phyloP scores from a whole-genome alignment of 2,888 invertebrate genomes.

The Athalia rosae region DNA sequence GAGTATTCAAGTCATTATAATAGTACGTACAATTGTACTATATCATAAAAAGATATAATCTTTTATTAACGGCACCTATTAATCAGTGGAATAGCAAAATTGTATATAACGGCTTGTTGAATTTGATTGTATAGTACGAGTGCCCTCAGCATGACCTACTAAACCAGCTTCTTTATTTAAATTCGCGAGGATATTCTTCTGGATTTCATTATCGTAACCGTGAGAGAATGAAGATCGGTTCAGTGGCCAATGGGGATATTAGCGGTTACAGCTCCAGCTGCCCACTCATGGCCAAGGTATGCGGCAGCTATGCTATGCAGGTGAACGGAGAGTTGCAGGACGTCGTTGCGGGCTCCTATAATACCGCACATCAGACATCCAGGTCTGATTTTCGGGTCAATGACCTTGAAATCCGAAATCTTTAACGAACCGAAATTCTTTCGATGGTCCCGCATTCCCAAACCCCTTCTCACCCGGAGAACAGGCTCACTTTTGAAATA shows the following conservation, averaged over 20 bases:
- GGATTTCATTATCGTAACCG: background rate
- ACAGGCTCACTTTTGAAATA: background rate
- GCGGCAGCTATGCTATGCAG: slow-evolving; percentile 38
- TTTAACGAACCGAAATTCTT: slow-evolving; percentile 17
- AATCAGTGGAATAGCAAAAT: background rate
- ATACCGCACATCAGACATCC: slow-evolving; percentile 20
- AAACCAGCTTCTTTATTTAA: background rate
- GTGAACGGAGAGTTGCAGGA: slow-evolving; percentile 35
- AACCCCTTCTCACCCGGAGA: slow-evolving; percentile 1
- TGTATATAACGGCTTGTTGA: background rate
- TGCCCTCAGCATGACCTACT: background rate
- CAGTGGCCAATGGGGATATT: slow-evolving; percentile 37
- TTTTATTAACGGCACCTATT: no score
- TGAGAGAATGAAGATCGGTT: slow-evolving; percentile 37
- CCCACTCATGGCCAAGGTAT: slow-evolving; percentile 45
- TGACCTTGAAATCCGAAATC: slow-evolving; percentile 38
- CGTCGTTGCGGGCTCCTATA: background rate
- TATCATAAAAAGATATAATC: no score
- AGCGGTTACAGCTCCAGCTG: slow-evolving; percentile 17
- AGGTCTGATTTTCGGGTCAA: slow-evolving; percentile 41
- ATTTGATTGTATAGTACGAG: background rate
- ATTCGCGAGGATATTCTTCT: background rate
- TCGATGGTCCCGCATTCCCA: slow-evolving; percentile 28
- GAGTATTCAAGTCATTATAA: no score
- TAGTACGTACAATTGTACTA: no score